Percentiles rank a stretch among this genome's conserved stretches.
phyloP scores from a whole-genome alignment of 2,888 invertebrate species.

The Drosophila flavopinicola region DNA sequence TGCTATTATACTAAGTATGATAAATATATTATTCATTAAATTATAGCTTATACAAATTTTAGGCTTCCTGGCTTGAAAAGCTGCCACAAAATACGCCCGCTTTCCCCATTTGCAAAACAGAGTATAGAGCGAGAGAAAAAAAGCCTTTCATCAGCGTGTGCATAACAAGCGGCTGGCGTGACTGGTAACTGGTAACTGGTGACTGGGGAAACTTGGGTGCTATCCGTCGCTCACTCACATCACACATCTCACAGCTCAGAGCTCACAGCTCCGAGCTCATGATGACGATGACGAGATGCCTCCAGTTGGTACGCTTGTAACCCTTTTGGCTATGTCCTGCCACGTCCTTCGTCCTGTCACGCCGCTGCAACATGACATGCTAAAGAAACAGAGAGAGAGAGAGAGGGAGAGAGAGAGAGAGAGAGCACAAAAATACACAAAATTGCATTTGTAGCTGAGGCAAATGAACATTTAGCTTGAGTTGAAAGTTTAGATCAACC shows the following conservation, averaged over 20 bases:
- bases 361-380: conserved; percentile 70
- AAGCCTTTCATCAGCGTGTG: conserved; percentile 70
- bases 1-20: no score
- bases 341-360: conserved; percentile 58
- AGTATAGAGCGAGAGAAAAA: conserved; percentile 30
- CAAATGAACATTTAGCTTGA: conserved; percentile 53
- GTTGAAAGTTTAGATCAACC: conserved; percentile 18
- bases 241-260: conserved; percentile 2
- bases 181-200: conserved; percentile 47
- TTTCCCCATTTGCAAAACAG: conserved; percentile 3
- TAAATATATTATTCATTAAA: no score
- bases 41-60: no score
- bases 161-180: conserved; percentile 64
- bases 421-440: conserved; percentile 4
- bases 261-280: conserved; percentile 15
- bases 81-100: no score
- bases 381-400: conserved; percentile 11
- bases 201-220: conserved; percentile 45
- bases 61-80: no score
- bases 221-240: conserved; percentile 53
- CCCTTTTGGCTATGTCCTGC: conserved; percentile 60
- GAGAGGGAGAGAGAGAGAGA: neutral
- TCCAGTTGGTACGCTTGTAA: conserved; percentile 40
- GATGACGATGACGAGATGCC: conserved; percentile 43
- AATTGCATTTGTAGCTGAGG: conserved; percentile 43